Base-by-base conservation (phyloP, 2,797 vertebrate species). In the Corythornis leucogaster region DNA sequence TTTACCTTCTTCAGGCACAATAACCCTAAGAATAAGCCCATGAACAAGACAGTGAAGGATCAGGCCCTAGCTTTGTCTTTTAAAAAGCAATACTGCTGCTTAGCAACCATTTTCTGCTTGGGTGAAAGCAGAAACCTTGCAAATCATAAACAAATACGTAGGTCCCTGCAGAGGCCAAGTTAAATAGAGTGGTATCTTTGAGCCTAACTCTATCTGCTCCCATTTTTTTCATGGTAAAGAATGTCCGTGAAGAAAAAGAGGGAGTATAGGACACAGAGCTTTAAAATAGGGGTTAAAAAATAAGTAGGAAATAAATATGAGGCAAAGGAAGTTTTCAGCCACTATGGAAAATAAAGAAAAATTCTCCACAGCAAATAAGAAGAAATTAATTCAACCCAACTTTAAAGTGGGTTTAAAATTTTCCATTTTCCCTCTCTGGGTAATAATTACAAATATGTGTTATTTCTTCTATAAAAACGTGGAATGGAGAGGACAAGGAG, bases 111-210 rank as follows among this genome's bases (percentile, higher is more conserved):
- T 63, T 43, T 73, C 80, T 89, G 92, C 87, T 93, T 58, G 45
- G 78, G 62, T 87, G 87, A 93, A 95, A 96, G 73, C 79, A 90
- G 92, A 95, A 96, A 78, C 38, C 9, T 69, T 92, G 79, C 75
- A 97, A 96, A 96, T 95, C 68, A 77, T 77, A 95, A 85, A 89
- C 74, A 97, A 96, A 94, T 93, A 68, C 2, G 8, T 75, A 79
- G 63, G 53, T 82, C 93, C 57, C 35, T 53, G 38, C 82, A 81
- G 63, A 92, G 57, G 53, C 48, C 68, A 40, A 86, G 42, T 90
- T 87, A 91, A 90, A 93, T 82, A 53, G 74, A 89, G 28, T 55
- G 40, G 54, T 61, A 62, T 83, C 46, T 14, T 46, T 76, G 64
- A 68, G 18, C 15, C 30, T 57, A 87, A 63, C 31, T 95, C 82